Conservation (phyloP, 1,140 invertebrate species). For the Luehdorfia chinensis region DNA sequence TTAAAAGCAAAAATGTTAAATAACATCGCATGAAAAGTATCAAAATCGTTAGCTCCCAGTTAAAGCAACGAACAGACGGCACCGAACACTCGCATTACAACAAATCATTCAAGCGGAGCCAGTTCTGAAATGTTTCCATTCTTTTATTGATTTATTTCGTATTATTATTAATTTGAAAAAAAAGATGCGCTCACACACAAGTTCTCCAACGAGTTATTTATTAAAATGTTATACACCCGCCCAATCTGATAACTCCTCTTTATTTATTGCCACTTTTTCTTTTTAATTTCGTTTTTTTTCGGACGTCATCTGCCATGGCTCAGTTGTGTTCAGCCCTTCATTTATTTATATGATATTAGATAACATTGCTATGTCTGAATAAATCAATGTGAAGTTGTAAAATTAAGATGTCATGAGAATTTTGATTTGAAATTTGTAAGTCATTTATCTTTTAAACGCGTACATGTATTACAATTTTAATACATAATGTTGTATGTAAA, state of each 20-base stretch:
- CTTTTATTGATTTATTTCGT: slow-evolving; percentile 73
- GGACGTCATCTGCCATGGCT: slow-evolving; percentile 21
- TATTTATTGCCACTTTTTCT: slow-evolving; percentile 58
- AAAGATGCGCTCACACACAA: slow-evolving; percentile 20
- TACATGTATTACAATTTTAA: too few relatives aligned
- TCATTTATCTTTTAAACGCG: too few relatives aligned
- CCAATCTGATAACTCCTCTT: slow-evolving; percentile 59
- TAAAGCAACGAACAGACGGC: slow-evolving; percentile 37
- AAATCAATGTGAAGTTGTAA: slow-evolving; percentile 13
- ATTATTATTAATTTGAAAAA: slow-evolving; percentile 67
- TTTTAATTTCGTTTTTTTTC: slow-evolving; percentile 35
- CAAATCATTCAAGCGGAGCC: slow-evolving; percentile 63
- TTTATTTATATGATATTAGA: slow-evolving; percentile 15
- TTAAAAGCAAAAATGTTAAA: too few relatives aligned
- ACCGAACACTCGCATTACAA: slow-evolving; percentile 55
- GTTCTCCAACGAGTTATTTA: slow-evolving; percentile 51
- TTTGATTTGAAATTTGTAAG: slow-evolving; percentile 7
- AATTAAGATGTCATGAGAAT: slow-evolving; percentile 19
- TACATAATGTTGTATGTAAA: too few relatives aligned
- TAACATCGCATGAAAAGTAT: too few relatives aligned
- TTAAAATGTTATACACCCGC: slow-evolving; percentile 63
- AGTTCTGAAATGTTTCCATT: slow-evolving; percentile 63
- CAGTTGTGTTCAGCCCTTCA: slow-evolving; percentile 9
- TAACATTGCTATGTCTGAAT: slow-evolving; percentile 16
- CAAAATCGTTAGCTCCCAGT: slow-evolving; percentile 26